Conservation (phyloP, 2,797 vertebrate genomes). For the Todus mexicanus region DNA sequence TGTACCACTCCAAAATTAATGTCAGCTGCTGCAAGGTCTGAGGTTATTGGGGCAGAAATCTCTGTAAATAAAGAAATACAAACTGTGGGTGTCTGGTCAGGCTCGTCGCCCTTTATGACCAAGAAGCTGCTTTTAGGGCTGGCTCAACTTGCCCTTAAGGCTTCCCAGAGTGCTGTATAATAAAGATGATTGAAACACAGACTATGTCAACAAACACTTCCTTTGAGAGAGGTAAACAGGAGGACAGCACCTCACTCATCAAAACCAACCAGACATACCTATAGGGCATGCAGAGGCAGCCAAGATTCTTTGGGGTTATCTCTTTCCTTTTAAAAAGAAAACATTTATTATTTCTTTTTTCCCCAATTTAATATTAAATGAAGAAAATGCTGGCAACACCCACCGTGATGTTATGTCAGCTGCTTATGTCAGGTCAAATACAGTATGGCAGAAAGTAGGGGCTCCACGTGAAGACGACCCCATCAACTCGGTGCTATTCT, state of each 20-base stretch:
- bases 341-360: neutral
- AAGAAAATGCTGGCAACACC: slow-evolving; percentile 3
- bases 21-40: slow-evolving; percentile 70
- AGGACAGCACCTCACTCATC: slow-evolving; percentile 80
- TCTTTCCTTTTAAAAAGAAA: slow-evolving; percentile 25
- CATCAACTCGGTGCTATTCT: neutral
- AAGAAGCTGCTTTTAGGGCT: slow-evolving; percentile 58
- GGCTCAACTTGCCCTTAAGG: slow-evolving; percentile 42
- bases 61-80: slow-evolving; percentile 75
- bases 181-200: slow-evolving; percentile 76
- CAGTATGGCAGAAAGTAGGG: slow-evolving; percentile 13
- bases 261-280: slow-evolving; percentile 70
- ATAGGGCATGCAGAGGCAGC: slow-evolving; percentile 38
- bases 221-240: slow-evolving; percentile 82
- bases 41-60: slow-evolving; percentile 79
- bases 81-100: slow-evolving; percentile 1
- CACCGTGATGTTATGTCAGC: slow-evolving; percentile 33
- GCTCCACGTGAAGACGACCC: neutral
- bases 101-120: slow-evolving; percentile 63
- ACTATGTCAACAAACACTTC: slow-evolving; percentile 79
- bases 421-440: slow-evolving; percentile 47
- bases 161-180: slow-evolving; percentile 57
- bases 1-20: neutral
- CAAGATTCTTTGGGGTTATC: slow-evolving; percentile 22
- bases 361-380: slow-evolving; percentile 31